phyloP scores from a whole-genome alignment of 92 coral and sea anemone species.

The Porites lobata region DNA sequence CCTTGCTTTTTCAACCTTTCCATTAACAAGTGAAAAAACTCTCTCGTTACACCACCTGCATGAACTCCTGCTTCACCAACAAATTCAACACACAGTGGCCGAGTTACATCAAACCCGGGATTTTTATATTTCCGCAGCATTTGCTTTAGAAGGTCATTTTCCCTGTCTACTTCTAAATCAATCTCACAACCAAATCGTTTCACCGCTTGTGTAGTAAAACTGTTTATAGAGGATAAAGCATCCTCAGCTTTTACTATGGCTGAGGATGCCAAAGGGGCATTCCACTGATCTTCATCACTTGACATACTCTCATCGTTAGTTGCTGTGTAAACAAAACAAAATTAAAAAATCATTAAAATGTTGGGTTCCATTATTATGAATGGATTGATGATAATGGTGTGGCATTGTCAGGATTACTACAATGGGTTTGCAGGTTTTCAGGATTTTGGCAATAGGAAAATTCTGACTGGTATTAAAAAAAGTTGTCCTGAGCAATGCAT shows the following conservation, averaged over 20 bases:
- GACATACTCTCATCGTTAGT: too few species aligned
- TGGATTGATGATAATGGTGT: too few species aligned
- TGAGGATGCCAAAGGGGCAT: conserved; percentile 17
- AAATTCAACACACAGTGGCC: conserved; percentile 45
- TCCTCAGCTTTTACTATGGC: not conserved
- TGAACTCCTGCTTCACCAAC: conserved; percentile 34
- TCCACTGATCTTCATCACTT: conserved; percentile 2
- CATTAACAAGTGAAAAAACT: conserved; percentile 18
- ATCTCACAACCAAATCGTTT: conserved; percentile 21
- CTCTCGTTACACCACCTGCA: conserved; percentile 53
- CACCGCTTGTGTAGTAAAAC: conserved; percentile 31
- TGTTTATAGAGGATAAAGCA: conserved; percentile 12
- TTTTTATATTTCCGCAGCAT: conserved; percentile 64
- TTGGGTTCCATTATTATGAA: too few species aligned
- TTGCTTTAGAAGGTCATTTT: conserved; percentile 43
- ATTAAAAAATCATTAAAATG: too few species aligned
- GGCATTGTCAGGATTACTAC: too few species aligned
- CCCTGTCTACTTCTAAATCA: conserved; percentile 38
- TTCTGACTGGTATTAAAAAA: too few species aligned
- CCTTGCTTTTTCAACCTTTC: not conserved
- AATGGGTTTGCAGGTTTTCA: too few species aligned
- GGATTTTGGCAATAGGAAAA: too few species aligned
- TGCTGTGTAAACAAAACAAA: too few species aligned
- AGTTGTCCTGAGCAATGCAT: too few species aligned
- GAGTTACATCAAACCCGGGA: conserved; percentile 42